Evolutionary conservation across 2,797 vertebrate species (phyloP).

Genomic region (Megalops cyprinoides): DNA sequence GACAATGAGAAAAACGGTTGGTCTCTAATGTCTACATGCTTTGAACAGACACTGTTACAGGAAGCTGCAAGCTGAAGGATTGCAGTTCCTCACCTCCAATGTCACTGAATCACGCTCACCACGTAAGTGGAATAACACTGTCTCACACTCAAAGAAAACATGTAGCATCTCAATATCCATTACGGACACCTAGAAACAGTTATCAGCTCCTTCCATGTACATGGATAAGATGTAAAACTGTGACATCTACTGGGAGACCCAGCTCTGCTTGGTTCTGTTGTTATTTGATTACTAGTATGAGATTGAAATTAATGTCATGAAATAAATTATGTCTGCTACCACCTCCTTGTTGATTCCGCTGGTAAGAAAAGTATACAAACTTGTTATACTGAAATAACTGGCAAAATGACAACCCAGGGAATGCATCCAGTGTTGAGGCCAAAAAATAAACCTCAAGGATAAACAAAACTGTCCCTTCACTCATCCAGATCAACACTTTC

Average conservation of each 20-base stretch:
- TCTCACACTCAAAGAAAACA: not conserved
- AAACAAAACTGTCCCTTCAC: not conserved
- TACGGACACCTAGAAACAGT: not conserved
- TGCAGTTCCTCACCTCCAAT: not conserved
- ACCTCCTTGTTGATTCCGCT: not conserved
- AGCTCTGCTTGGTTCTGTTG: constrained; percentile 3
- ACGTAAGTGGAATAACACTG: not conserved
- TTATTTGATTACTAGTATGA: not conserved
- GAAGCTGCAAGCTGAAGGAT: not conserved
- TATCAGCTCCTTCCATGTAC: not conserved
- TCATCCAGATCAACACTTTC: not conserved
- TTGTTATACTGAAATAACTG: not conserved
- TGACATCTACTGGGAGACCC: constrained; percentile 47
- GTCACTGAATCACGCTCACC: not conserved
- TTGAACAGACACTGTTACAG: not conserved
- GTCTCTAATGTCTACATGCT: too few species aligned
- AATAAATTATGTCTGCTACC: not conserved
- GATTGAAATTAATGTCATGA: not conserved
- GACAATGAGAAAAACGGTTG: too few species aligned
- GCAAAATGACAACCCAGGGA: not conserved
- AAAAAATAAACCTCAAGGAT: not conserved
- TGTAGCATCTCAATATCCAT: not conserved
- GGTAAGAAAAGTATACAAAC: not conserved
- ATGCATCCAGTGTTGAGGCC: not conserved
- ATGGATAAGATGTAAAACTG: constrained; percentile 33